Conservation (phyloP, 1,140 invertebrate genomes). For the Maniola jurtina region DNA sequence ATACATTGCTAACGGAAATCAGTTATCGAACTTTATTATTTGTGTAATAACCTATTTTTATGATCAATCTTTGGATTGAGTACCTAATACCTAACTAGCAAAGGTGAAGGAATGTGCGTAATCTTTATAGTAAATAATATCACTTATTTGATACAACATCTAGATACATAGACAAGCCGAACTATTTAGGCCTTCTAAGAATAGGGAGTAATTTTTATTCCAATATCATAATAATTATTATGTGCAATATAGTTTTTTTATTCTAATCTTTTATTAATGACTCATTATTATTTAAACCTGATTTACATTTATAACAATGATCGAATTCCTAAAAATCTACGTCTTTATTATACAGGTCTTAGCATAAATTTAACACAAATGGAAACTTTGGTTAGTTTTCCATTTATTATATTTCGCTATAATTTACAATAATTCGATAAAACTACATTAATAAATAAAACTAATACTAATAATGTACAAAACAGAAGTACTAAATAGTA, state of each 20-base stretch:
- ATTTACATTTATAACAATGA: conserved; percentile 24
- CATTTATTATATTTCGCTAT: conserved; percentile 19
- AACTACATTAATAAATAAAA: conserved; percentile 63
- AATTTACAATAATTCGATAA: conserved; percentile 24
- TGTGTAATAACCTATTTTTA: conserved; percentile 37
- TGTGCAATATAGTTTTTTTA: conserved; percentile 51
- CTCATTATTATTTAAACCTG: conserved; percentile 48
- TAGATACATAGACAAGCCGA: conserved; percentile 30
- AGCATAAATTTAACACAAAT: conserved; percentile 18
- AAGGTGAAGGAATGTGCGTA: conserved; percentile 64
- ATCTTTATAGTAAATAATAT: conserved; percentile 38
- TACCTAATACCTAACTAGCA: conserved; percentile 49
- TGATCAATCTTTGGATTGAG: conserved; percentile 72
- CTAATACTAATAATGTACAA: conserved; percentile 59
- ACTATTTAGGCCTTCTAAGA: conserved; percentile 26
- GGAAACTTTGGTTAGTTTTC: conserved; percentile 27
- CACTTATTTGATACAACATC: conserved; percentile 29
- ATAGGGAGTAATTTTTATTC: conserved; percentile 12
- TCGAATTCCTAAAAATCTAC: conserved; percentile 36
- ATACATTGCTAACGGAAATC: conserved; percentile 24
- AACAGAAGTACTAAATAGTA: conserved; percentile 45
- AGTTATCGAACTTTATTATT: conserved; percentile 25
- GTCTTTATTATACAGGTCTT: conserved; percentile 18
- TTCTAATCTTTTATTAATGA: conserved; percentile 52
- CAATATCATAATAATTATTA: conserved; percentile 32